Percentiles rank a stretch among this genome's conserved stretches.
Conservation (phyloP, 2,888 invertebrate species). For the Ophion ventricosus region DNA sequence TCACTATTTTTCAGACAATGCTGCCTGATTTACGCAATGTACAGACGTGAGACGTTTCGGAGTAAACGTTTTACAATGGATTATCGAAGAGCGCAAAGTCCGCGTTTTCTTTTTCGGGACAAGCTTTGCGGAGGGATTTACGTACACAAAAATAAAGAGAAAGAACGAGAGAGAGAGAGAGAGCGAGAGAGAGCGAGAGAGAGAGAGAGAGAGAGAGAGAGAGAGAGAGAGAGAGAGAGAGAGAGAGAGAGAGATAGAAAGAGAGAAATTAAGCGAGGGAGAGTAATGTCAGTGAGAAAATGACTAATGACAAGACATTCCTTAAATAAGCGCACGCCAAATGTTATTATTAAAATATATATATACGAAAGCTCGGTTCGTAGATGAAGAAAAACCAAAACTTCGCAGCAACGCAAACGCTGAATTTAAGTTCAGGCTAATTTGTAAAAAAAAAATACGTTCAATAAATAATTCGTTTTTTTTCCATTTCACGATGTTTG, state of each 20-base stretch:
- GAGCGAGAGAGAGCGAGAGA: slow-evolving; percentile 46
- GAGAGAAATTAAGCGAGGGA: slow-evolving; percentile 46
- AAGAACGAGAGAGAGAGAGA: slow-evolving; percentile 33
- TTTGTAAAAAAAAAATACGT: slow-evolving; percentile 67
- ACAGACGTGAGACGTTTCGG: slow-evolving; percentile 67
- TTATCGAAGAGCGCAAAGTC: slow-evolving; percentile 57
- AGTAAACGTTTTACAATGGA: slow-evolving; percentile 60
- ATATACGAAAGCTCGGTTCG: slow-evolving; percentile 49
- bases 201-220: slow-evolving; percentile 36
- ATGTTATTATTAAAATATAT: slow-evolving; percentile 55
- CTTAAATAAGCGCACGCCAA: slow-evolving; percentile 62
- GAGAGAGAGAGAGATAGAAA: slow-evolving; percentile 37
- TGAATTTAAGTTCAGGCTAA: slow-evolving; percentile 61
- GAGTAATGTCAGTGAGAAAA: slow-evolving; percentile 49
- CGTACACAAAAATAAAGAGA: slow-evolving; percentile 41
- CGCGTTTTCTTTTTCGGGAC: slow-evolving; percentile 63
- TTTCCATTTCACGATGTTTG: slow-evolving; percentile 68
- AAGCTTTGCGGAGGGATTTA: slow-evolving; percentile 61
- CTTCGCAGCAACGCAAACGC: slow-evolving; percentile 58
- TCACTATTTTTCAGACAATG: slow-evolving; percentile 71
- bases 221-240: slow-evolving; percentile 38
- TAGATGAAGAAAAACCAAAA: slow-evolving; percentile 45
- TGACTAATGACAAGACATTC: slow-evolving; percentile 62
- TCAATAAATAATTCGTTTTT: slow-evolving; percentile 70
- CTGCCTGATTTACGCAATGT: slow-evolving; percentile 69